phyloP scores from a whole-genome alignment of 2,797 vertebrate species.

The Tamandua tetradactyla region DNA sequence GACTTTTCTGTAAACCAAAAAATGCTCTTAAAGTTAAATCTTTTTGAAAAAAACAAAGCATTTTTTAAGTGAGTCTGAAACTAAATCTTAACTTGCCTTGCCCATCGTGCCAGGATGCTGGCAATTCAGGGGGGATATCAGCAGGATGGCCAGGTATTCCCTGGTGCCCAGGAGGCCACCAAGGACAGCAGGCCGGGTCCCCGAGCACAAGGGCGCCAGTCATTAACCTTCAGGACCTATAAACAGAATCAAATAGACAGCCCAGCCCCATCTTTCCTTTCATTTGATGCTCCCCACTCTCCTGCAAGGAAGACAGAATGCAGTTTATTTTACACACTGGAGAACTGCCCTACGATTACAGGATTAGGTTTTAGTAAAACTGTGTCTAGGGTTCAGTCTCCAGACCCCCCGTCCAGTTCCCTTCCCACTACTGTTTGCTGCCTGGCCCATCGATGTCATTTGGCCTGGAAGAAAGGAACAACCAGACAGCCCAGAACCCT shows the following conservation, averaged over 20 bases:
- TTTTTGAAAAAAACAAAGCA: too few species aligned
- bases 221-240: neutral
- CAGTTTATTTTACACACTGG: neutral
- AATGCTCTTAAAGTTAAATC: too few species aligned
- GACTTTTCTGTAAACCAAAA: too few species aligned
- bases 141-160: neutral
- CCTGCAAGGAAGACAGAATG: neutral
- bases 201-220: accelerated
- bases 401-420: accelerated
- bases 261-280: neutral
- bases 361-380: neutral
- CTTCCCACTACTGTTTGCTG: neutral
- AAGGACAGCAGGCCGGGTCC: neutral
- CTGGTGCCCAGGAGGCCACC: neutral
- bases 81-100: neutral
- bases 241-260: too few species aligned
- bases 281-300: neutral
- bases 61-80: neutral
- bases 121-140: neutral
- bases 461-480: neutral
- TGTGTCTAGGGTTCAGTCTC: neutral
- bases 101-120: neutral
- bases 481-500: neutral
- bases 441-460: neutral
- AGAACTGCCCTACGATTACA: neutral